These are phyloP conservation scores for Tholera decimalis DNA, from an alignment of 2,888 invertebrate genomes.

Conservation along the genomic window DNA sequence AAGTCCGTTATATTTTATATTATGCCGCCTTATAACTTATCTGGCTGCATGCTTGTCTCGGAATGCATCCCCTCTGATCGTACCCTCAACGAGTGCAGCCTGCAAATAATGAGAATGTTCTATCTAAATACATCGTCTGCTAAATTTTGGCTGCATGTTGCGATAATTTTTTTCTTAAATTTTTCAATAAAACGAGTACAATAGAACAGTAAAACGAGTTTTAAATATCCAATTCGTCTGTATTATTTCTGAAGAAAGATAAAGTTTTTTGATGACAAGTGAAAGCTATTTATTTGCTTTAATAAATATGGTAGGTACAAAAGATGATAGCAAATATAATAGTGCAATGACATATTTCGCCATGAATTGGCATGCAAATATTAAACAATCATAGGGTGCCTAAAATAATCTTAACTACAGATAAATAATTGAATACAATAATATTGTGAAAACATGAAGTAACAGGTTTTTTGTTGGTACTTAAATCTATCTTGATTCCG, in stretches of 20 bases:
- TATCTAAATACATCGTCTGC: conserved; percentile 41
- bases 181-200: not conserved
- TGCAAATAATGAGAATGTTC: conserved; percentile 67
- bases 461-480: too few species aligned
- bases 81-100: conserved; percentile 62
- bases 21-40: conserved; percentile 8
- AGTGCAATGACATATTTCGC: too few species aligned
- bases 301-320: too few species aligned
- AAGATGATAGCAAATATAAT: too few species aligned
- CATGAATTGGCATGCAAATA: too few species aligned
- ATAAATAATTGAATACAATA: too few species aligned
- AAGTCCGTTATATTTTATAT: too few species aligned
- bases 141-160: conserved; percentile 40
- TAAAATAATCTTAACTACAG: too few species aligned
- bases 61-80: conserved; percentile 66
- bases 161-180: not conserved
- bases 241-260: not conserved
- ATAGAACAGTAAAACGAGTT: not conserved
- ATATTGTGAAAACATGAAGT: too few species aligned
- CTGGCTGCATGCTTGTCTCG: conserved; percentile 38
- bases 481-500: too few species aligned
- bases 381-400: too few species aligned
- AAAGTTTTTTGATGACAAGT: not conserved
- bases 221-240: not conserved
- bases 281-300: too few species aligned